These are phyloP conservation scores for Hyles euphorbiae DNA, from an alignment of 1,140 invertebrate genomes.

Conservation along the genomic window DNA sequence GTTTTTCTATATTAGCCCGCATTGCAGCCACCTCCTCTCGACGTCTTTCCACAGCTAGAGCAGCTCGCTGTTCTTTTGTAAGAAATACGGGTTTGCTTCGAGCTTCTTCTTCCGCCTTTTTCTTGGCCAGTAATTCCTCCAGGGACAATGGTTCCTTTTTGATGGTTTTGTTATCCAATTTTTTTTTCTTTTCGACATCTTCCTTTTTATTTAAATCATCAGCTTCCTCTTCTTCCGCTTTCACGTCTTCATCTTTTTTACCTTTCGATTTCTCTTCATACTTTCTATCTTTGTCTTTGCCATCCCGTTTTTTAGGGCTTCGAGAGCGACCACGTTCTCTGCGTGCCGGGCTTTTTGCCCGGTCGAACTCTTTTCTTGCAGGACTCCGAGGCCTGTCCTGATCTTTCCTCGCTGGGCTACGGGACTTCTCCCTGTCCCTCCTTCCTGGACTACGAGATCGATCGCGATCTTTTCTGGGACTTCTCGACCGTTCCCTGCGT, in stretches of 20 bases:
- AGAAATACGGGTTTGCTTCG: constrained; percentile 97
- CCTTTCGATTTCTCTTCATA: constrained; percentile 63
- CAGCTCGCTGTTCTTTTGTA: constrained; percentile 95
- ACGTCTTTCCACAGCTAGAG: constrained; percentile 90
- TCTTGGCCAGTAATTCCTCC: constrained; percentile 96
- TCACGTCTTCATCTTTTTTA: constrained; percentile 68
- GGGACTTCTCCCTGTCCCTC: constrained; percentile 42
- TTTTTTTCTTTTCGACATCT: constrained; percentile 48
- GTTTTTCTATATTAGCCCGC: constrained; percentile 62
- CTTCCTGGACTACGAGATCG: constrained; percentile 26
- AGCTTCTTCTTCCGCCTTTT: constrained; percentile 96
- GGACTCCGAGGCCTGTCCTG: constrained; percentile 41
- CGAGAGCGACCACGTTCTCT: constrained; percentile 48
- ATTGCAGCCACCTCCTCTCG: constrained; percentile 89
- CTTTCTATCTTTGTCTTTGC: constrained; percentile 55
- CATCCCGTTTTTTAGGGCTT: constrained; percentile 56
- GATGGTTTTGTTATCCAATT: constrained; percentile 54
- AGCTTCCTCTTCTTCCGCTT: constrained; percentile 62
- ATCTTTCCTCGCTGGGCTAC: constrained; percentile 37
- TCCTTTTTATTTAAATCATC: constrained; percentile 45
- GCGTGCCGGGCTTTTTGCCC: constrained; percentile 36
- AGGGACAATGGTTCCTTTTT: constrained; percentile 95
- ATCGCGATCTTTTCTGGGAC: constrained; percentile 44
- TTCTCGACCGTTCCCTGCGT: constrained; percentile 50
- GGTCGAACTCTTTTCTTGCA: constrained; percentile 16